Conservation (phyloP, 2,113 vertebrate species). For the Sinosuthora webbiana region DNA sequence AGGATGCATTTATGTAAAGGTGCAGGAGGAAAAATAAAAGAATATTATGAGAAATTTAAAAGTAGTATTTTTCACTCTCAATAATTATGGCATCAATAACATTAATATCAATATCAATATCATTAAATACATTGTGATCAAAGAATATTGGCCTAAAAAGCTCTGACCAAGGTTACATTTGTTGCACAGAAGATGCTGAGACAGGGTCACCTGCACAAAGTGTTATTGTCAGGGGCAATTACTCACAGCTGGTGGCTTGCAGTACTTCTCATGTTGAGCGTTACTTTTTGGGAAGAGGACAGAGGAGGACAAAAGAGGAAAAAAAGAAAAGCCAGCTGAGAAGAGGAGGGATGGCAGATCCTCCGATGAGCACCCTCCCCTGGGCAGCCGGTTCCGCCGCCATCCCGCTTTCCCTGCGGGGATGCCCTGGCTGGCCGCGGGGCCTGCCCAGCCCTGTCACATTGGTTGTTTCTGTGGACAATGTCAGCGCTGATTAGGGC, state of each 20-base stretch:
- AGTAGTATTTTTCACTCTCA: background rate
- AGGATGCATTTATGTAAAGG: background rate
- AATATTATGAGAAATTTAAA: background rate
- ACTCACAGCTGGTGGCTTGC: background rate
- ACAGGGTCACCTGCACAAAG: background rate
- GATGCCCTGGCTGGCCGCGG: background rate
- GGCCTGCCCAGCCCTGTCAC: background rate
- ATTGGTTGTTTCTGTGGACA: background rate
- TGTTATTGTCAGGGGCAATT: background rate
- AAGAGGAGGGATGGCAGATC: background rate
- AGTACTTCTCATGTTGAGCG: background rate
- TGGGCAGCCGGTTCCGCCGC: background rate
- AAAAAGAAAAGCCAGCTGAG: background rate
- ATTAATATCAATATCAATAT: background rate
- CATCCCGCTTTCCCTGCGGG: background rate
- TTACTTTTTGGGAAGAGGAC: background rate
- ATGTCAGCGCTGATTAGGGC: rapidly evolving
- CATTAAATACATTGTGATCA: background rate
- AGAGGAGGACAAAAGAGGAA: background rate
- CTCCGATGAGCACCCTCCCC: rapidly evolving
- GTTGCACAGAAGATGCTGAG: background rate
- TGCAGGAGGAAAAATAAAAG: background rate
- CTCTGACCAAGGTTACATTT: background rate
- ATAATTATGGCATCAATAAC: background rate
- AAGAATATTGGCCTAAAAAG: background rate